phyloP scores from a whole-genome alignment of 2,797 vertebrate genomes.

The Brachyrhaphis roseni region DNA sequence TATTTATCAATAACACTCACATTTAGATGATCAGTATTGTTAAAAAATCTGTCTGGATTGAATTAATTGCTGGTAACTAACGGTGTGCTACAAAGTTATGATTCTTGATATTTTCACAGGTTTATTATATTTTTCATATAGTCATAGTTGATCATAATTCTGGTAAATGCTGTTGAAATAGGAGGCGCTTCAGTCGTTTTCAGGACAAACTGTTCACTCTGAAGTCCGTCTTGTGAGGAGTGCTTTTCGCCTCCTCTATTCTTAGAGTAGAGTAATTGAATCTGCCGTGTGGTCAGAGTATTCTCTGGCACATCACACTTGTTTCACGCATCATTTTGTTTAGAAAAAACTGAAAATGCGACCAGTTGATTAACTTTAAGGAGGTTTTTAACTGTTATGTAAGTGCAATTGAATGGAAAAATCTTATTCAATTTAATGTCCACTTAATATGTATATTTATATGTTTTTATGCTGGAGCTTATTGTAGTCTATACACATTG shows the following conservation, averaged over 20 bases:
- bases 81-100: not conserved
- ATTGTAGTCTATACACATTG: slow-evolving; percentile 68
- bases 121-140: not conserved
- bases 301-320: slow-evolving; percentile 37
- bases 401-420: not conserved
- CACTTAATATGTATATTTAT: not conserved
- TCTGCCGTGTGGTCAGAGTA: slow-evolving; percentile 61
- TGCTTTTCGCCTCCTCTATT: slow-evolving; percentile 69
- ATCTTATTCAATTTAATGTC: not conserved
- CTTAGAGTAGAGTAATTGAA: slow-evolving; percentile 78
- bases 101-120: not conserved
- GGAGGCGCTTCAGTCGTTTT: slow-evolving; percentile 24
- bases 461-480: slow-evolving; percentile 43
- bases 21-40: not conserved
- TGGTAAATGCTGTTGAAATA: not conserved
- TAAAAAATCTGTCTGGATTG: not conserved
- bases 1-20: not conserved
- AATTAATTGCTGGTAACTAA: not conserved
- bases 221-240: slow-evolving; percentile 24
- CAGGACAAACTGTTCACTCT: slow-evolving; percentile 51
- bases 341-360: slow-evolving; percentile 14
- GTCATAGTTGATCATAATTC: not conserved
- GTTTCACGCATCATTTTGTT: slow-evolving; percentile 27
- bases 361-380: slow-evolving; percentile 2
- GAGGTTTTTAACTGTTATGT: not conserved